Base-by-base conservation (phyloP, 2,797 vertebrate species). In the Euphonia xanthogaster region DNA sequence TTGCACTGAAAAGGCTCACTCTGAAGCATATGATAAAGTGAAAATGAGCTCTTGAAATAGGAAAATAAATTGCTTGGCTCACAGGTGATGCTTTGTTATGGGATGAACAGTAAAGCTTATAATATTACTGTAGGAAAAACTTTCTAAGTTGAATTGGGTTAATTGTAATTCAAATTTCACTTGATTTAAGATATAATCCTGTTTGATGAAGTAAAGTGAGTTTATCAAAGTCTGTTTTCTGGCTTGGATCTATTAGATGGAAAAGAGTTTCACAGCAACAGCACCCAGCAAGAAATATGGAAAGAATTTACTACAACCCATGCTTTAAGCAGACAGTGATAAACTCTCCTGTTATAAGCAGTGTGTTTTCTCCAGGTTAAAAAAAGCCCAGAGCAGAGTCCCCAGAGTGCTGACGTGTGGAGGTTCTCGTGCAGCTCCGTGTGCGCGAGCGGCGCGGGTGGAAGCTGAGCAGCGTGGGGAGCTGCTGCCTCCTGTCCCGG, bases 391-490 rank as follows among this genome's bases (percentile, higher is more conserved):
- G 58, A 72, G 58, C 23, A 1, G 2, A n/a, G 58, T 58, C 11
- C 17, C 8, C 22, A 1, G 3, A 2, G 3, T 42, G 33, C 44
- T 71, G 88, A 11, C 27, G 31, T 9, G 24, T 71, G 72, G 30
- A 39, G n/a, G 13, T 48, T 53, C 40, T 71, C 0, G 0, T 87
- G 72, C 51, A 73, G 71, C 33, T 76, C 51, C 12, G 0, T 1
- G 54, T 61, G 75, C 31, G 48, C 7, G 39, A 30, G 71, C 30
- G 3, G 33, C 19, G 23, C 3, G 21, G 72, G 58, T 44, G 76
- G 44, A 12, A 50, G 0, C 25, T 15, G 24, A 47, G 70, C 61
- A n/a, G 23, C 24, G 14, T 47, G 47, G 14, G 47, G 47, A 47
- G 45, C 45, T 47, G 45, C 13, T 47, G 39, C 42, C 42, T 44